These are phyloP conservation scores for Pteruthius melanotis DNA, from an alignment of 2,113 vertebrate species.

Conservation along the genomic window DNA sequence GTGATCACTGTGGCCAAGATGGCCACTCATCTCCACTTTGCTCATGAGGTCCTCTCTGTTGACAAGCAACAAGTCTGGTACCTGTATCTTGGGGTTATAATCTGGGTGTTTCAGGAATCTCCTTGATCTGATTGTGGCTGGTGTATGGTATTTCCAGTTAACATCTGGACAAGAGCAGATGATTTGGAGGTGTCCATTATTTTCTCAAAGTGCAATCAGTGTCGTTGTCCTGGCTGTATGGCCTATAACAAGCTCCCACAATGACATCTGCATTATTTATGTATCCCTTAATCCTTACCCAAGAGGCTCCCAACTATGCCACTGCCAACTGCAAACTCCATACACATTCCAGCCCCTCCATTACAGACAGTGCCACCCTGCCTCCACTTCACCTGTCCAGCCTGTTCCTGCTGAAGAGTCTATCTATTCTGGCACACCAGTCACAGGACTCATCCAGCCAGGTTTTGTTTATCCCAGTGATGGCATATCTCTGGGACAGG, in stretches of 20 bases:
- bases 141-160: not conserved
- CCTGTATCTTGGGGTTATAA: not conserved
- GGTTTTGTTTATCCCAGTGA: not conserved
- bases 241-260: accelerated
- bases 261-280: not conserved
- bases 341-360: not conserved
- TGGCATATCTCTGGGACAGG: not conserved
- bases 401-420: not conserved
- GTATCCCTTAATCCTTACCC: not conserved
- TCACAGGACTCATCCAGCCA: not conserved
- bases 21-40: accelerated
- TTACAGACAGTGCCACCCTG: not conserved
- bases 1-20: not conserved
- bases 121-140: too few species aligned
- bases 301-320: not conserved
- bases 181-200: not conserved
- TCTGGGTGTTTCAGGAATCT: not conserved
- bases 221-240: not conserved
- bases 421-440: not conserved
- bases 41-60: not conserved
- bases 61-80: not conserved
- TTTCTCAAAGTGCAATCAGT: not conserved
- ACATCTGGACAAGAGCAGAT: not conserved
- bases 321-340: not conserved
- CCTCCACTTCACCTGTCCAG: not conserved